Evolutionary conservation across 2,113 vertebrate genomes (phyloP).

Genomic region (Tinamus guttatus): DNA sequence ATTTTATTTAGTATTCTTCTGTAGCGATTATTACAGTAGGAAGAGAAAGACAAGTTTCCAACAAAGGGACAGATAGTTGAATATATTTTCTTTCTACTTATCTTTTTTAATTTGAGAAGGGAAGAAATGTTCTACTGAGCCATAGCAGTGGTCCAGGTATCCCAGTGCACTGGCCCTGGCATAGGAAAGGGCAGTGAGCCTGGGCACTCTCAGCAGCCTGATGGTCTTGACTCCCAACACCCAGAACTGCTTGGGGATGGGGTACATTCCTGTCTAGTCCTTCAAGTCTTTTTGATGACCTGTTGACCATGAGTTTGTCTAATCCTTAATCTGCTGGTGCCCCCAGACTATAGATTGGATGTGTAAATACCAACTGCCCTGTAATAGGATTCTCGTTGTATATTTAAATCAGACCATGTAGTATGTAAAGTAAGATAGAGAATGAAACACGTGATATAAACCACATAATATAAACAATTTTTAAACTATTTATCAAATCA

Average conservation of each 20-base stretch:
- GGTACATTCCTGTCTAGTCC: neutral
- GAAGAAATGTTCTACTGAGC: neutral
- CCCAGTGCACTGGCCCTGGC: neutral
- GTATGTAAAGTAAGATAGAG: neutral
- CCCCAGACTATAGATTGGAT: neutral
- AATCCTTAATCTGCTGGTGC: neutral
- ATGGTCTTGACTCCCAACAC: rapidly evolving
- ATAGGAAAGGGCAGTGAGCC: neutral
- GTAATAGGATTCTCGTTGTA: neutral
- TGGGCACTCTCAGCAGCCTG: neutral
- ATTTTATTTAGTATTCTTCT: neutral
- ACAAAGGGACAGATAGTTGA: neutral
- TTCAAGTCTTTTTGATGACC: neutral
- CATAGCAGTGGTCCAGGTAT: neutral
- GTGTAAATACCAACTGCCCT: neutral
- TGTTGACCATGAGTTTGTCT: neutral
- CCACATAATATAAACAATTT: neutral
- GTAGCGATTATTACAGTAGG: neutral
- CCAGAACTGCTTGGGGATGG: neutral
- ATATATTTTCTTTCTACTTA: neutral
- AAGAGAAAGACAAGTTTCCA: neutral
- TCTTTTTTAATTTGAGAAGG: neutral
- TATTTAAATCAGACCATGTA: neutral
- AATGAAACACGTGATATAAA: neutral
- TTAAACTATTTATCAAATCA: neutral